Conservation (phyloP, 2,113 vertebrate genomes). For the Neopipo cinnamomea region DNA sequence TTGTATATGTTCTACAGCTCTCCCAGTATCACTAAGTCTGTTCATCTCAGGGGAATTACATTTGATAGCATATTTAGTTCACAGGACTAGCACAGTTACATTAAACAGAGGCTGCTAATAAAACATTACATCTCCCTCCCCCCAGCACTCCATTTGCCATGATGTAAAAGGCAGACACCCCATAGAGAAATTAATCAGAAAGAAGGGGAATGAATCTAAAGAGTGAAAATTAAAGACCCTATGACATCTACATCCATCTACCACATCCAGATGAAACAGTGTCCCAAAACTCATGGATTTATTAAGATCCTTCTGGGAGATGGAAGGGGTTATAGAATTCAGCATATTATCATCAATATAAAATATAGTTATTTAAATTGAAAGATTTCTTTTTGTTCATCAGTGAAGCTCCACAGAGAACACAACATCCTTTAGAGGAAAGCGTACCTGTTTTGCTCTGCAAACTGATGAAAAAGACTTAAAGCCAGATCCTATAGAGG, state of each 20-base stretch:
- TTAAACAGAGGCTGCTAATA: constrained; percentile 60
- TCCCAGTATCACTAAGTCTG: not conserved
- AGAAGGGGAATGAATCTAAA: constrained; percentile 44
- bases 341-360: not conserved
- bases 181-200: constrained; percentile 68
- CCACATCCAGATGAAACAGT: constrained; percentile 1
- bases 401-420: not conserved
- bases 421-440: not conserved
- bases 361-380: constrained; percentile 15
- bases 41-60: constrained; percentile 32
- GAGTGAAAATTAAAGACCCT: constrained; percentile 67
- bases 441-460: not conserved
- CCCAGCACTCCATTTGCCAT: constrained; percentile 8
- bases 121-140: constrained; percentile 47
- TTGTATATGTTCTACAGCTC: not conserved
- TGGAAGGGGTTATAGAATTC: constrained; percentile 11
- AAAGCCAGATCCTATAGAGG: not conserved
- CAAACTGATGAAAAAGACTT: not conserved
- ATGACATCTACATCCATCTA: constrained; percentile 53
- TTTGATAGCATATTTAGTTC: constrained; percentile 62
- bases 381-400: not conserved
- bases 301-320: constrained; percentile 21
- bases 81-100: constrained; percentile 40
- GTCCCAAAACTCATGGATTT: constrained; percentile 40
- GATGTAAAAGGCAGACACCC: constrained; percentile 60